Conservation (phyloP, 2,113 vertebrate species). For the Lasiurus borealis region DNA sequence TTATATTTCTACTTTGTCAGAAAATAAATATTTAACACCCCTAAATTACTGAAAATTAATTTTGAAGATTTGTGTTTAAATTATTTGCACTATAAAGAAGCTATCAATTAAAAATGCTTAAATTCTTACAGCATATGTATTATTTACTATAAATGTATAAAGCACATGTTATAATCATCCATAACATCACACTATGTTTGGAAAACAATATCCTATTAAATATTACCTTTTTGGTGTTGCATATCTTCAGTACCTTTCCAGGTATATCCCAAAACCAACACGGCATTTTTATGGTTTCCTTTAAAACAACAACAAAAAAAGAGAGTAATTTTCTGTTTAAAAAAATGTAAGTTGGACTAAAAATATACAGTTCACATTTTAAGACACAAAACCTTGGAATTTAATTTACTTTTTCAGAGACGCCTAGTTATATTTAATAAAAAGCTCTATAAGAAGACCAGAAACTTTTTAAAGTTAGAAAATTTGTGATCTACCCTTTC, state of each 20-base stretch:
- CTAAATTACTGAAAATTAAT: background rate
- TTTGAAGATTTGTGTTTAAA: slow-evolving; percentile 28
- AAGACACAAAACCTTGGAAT: background rate
- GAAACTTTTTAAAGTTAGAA: slow-evolving; percentile 7
- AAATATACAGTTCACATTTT: background rate
- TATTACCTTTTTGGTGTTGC: slow-evolving; percentile 88
- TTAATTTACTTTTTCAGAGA: background rate
- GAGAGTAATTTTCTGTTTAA: slow-evolving; percentile 57
- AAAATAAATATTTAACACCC: background rate
- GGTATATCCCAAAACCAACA: slow-evolving; percentile 92
- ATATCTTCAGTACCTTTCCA: slow-evolving; percentile 81
- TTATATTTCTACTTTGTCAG: background rate
- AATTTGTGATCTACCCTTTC: background rate
- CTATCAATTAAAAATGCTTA: background rate
- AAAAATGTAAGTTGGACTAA: background rate
- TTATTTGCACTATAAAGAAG: slow-evolving; percentile 8
- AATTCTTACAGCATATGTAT: background rate
- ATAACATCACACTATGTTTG: background rate
- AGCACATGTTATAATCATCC: background rate
- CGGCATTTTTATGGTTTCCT: slow-evolving; percentile 90
- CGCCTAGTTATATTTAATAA: background rate
- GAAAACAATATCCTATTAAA: background rate
- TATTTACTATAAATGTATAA: background rate
- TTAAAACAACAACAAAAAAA: slow-evolving; percentile 84
- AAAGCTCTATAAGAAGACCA: background rate